These are phyloP conservation scores for Takifugu flavidus DNA, from an alignment of 2,113 vertebrate species.

Conservation along the genomic window DNA sequence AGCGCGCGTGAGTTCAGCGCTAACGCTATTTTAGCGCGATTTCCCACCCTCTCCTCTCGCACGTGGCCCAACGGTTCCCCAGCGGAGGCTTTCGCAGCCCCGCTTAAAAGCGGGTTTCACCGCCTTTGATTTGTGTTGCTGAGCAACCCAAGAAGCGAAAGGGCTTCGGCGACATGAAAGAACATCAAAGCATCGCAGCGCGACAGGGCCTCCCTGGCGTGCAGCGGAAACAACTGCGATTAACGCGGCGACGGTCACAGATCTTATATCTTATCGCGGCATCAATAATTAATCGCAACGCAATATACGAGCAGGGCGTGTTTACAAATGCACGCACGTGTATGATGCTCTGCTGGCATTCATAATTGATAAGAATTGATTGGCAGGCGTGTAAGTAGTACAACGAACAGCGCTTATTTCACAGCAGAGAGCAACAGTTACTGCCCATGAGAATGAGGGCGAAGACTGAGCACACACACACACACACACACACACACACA, in stretches of 20 bases:
- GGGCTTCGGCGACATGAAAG: too few species aligned
- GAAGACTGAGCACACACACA: slow-evolving; percentile 44
- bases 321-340: slow-evolving; percentile 8
- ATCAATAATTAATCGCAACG: slow-evolving; percentile 56
- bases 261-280: slow-evolving; percentile 7
- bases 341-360: slow-evolving; percentile 21
- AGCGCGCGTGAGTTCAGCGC: slow-evolving; percentile 48
- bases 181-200: too few species aligned
- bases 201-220: too few species aligned
- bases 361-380: slow-evolving; percentile 49
- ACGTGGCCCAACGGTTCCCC: slow-evolving; percentile 53
- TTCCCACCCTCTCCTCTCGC: slow-evolving; percentile 32
- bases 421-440: slow-evolving; percentile 30
- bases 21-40: slow-evolving; percentile 41
- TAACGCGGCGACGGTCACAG: background rate
- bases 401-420: slow-evolving; percentile 21
- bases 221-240: slow-evolving; percentile 1
- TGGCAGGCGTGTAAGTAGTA: background rate
- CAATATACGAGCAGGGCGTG: slow-evolving; percentile 15
- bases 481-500: slow-evolving; percentile 41
- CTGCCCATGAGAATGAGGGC: slow-evolving; percentile 20
- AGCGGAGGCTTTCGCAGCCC: slow-evolving; percentile 41
- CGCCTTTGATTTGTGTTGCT: too few species aligned
- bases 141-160: too few species aligned
- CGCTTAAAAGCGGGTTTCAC: too few species aligned